Evolutionary conservation across 35 echinoderm and acorn worm species (phyloP).

Genomic region (Stichopus chloronotus): DNA sequence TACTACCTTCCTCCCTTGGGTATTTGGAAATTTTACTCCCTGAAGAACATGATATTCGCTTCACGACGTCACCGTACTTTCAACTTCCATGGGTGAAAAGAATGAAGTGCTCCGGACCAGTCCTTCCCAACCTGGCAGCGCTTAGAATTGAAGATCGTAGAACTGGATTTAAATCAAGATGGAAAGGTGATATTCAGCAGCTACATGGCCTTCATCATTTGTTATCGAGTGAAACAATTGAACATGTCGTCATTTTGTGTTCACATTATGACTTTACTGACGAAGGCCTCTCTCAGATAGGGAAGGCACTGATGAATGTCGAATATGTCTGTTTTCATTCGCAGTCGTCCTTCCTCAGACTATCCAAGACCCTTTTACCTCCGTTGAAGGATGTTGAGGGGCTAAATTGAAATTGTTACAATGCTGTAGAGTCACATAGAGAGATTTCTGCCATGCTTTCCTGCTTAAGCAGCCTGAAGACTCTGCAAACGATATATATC

Average conservation of each 20-base stretch:
- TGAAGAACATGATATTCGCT: neutral
- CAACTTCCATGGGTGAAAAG: neutral
- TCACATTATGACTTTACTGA: constrained; percentile 16
- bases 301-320: constrained; percentile 7
- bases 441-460: neutral
- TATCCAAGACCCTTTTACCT: constrained; percentile 8
- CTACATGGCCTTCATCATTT: constrained; percentile 8
- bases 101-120: neutral
- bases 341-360: neutral
- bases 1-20: constrained; percentile 4
- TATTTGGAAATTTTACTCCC: neutral
- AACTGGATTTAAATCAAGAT: neutral
- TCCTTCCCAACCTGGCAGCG: constrained; percentile 12
- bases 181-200: constrained; percentile 23
- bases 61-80: neutral
- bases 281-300: neutral
- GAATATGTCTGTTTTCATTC: constrained; percentile 7
- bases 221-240: constrained; percentile 8
- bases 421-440: neutral
- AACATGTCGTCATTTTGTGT: neutral
- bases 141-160: constrained; percentile 27
- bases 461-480: neutral
- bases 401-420: constrained; percentile 2
- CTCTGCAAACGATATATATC: neutral
- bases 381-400: neutral